Evolutionary conservation across 92 coral and sea anemone species (phyloP).

Genomic region (Zoanthus solanderi): DNA sequence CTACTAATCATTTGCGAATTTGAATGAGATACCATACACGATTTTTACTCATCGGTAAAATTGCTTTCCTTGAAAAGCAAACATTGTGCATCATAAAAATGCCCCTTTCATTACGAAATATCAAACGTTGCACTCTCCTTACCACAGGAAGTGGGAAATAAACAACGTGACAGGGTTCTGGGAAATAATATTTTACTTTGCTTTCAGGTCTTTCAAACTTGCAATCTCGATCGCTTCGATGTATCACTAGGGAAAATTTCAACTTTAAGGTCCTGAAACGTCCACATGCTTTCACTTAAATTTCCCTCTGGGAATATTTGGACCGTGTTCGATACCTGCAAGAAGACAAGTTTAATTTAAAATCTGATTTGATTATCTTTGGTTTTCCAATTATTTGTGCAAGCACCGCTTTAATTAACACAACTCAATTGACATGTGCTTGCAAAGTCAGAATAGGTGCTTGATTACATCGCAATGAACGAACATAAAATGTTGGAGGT

Average conservation of each 20-base stretch:
- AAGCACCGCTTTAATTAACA: background rate
- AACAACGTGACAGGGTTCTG: background rate
- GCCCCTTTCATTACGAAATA: too few species aligned
- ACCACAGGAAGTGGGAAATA: background rate
- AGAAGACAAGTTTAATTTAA: slow-evolving; percentile 18
- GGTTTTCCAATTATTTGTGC: slow-evolving; percentile 19
- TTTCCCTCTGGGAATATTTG: background rate
- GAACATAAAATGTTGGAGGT: background rate
- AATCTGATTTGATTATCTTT: slow-evolving; percentile 7
- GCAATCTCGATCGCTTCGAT: background rate
- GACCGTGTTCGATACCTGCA: background rate
- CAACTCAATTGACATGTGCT: background rate
- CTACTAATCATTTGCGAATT: slow-evolving; percentile 13
- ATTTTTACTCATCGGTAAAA: background rate
- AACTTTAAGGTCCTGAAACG: background rate
- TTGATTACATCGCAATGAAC: background rate
- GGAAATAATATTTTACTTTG: background rate
- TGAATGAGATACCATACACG: background rate
- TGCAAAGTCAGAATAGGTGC: background rate
- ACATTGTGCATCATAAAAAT: background rate
- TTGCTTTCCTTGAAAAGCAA: background rate
- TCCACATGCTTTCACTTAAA: background rate
- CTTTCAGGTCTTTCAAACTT: background rate
- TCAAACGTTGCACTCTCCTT: background rate
- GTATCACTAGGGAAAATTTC: too few species aligned